Evolutionary conservation across 2,888 invertebrate genomes (phyloP), one percentile per base, ranked within the genome.

Genomic region (Melipona beecheii): DNA sequence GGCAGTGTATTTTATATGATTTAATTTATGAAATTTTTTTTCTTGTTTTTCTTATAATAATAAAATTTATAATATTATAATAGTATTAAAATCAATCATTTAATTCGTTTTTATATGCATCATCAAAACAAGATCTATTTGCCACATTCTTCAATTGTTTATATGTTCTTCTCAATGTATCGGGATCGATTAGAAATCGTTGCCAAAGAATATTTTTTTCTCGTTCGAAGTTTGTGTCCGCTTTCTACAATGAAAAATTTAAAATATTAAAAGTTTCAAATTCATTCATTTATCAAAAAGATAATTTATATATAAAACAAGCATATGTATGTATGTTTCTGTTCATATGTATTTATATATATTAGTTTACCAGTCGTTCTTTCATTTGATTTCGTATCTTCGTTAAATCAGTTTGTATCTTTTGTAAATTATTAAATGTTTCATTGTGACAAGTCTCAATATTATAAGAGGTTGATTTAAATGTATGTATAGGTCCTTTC

Each of bases 131-230:
- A 21, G 83, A 83, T 52, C 80, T 69, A 54, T 81, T 84, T 17
- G 65, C 75, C 50, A 64, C 77, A 56, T 77, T 68, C 19, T 84
- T 70, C 4, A 65, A 36, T 43, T 84, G 78, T 31, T 82, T 60
- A 49, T 88, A 71, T 15, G 24, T 73, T 52, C n/a, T 52, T 60
- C 54, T 84, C 19, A 90, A 64, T 1, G 71, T 77, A 21, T 92
- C 90, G 13, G 93, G 93, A 83, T 93, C 89, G 4, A 90, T 90
- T 78, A 94, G 82, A 81, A 94, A 94, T 80, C 90, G 91, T 79
- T 94, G 94, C 94, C 94, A 94, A 11, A 94, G 83, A 50, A 93
- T 91, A 13, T 81, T 77, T 49, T 89, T 92, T 79, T 93, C 92
- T 58, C 93, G 86, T 65, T 93, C 91, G 24, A 93, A 84, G 49